Conservation (phyloP, 2,113 vertebrate species). For the Petromus typicus region DNA sequence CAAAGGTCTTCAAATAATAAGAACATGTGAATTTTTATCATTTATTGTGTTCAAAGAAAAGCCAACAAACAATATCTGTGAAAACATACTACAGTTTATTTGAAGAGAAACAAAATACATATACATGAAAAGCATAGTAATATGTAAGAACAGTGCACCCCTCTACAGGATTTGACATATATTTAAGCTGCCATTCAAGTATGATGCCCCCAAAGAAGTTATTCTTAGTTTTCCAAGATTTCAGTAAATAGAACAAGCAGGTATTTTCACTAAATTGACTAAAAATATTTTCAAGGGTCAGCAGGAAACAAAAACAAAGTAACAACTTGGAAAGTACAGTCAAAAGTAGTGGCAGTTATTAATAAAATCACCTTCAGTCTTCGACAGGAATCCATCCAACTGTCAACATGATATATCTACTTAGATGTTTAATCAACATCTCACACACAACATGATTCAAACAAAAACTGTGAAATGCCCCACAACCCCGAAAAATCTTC, state of each 20-base stretch:
- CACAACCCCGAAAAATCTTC: conserved; percentile 6
- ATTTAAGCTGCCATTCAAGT: conserved; percentile 5
- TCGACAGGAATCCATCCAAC: conserved; percentile 68
- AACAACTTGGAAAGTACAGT: conserved; percentile 57
- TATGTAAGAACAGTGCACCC: neutral
- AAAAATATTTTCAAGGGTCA: conserved; percentile 70
- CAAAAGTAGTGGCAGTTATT: conserved; percentile 65
- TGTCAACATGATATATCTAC: conserved; percentile 66
- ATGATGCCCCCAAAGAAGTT: neutral
- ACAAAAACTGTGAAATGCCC: conserved; percentile 51
- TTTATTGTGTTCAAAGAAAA: conserved; percentile 17
- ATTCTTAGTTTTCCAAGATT: conserved; percentile 50
- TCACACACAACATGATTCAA: conserved; percentile 34
- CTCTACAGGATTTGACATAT: neutral
- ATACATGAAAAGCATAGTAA: neutral
- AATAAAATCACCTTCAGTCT: conserved; percentile 70
- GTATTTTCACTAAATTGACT: conserved; percentile 11
- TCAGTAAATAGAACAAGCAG: conserved; percentile 49
- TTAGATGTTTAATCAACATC: conserved; percentile 64
- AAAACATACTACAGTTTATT: neutral
- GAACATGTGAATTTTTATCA: conserved; percentile 15
- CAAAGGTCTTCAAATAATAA: conserved; percentile 8
- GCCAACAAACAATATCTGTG: conserved; percentile 31
- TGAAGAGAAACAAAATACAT: conserved; percentile 19
- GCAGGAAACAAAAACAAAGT: conserved; percentile 56